Evolutionary conservation across 2,888 invertebrate species (phyloP).

Genomic region (Lasioglossum pauxillum): DNA sequence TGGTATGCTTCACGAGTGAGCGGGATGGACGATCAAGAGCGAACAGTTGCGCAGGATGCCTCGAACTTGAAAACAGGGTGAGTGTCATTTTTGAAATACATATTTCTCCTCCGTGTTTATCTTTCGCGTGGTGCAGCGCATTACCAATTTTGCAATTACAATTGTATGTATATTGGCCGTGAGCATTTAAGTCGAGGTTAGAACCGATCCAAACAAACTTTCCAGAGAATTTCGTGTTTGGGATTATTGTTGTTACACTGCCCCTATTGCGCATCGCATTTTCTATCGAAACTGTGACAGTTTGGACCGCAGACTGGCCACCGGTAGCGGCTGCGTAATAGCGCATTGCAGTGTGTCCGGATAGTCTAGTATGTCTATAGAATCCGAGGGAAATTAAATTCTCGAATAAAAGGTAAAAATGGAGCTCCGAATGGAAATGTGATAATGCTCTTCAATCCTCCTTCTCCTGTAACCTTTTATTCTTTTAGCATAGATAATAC

Average conservation of each 20-base stretch:
- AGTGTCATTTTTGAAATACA: slow-evolving; percentile 16
- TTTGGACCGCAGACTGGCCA: background rate
- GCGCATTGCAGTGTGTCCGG: slow-evolving; percentile 58
- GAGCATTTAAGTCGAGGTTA: slow-evolving; percentile 33
- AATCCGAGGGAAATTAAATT: background rate
- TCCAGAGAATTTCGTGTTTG: background rate
- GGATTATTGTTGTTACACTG: background rate
- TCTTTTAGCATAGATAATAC: background rate
- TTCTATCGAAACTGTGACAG: background rate
- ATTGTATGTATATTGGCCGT: background rate
- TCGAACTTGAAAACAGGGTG: slow-evolving; percentile 46
- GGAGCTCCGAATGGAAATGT: background rate
- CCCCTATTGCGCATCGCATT: background rate
- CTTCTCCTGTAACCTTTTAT: background rate
- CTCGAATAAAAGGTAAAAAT: background rate
- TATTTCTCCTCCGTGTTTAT: background rate
- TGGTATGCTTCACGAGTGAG: slow-evolving; percentile 38
- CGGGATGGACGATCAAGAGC: slow-evolving; percentile 25
- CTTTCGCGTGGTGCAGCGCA: background rate
- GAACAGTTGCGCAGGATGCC: slow-evolving; percentile 21
- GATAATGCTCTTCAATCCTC: background rate
- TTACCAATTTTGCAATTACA: background rate
- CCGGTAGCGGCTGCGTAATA: slow-evolving; percentile 29
- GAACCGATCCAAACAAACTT: slow-evolving; percentile 10
- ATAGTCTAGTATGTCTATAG: background rate